A percentile compares a stretch with the other conserved stretches of the same genome.
These are phyloP conservation scores for Saxidomus purpurata DNA, from an alignment of 1,140 invertebrate genomes.

Conservation along the genomic window DNA sequence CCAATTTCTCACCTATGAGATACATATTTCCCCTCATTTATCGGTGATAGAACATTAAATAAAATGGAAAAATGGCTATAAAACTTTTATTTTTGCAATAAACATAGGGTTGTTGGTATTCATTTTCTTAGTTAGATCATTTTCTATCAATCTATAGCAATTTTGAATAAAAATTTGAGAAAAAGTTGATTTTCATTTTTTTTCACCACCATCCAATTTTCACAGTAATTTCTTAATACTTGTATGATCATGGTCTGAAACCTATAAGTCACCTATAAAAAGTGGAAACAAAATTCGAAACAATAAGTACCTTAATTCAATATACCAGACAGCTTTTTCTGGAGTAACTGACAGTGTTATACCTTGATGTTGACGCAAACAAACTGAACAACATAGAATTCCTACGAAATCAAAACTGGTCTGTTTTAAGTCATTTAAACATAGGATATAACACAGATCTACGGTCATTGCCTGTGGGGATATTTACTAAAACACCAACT, in stretches of 20 bases:
- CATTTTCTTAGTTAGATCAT: too few relatives aligned
- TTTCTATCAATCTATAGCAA: too few relatives aligned
- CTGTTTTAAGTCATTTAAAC: slow-evolving; percentile 90
- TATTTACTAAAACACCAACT: slow-evolving; percentile 93
- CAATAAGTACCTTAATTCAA: slow-evolving; percentile 92
- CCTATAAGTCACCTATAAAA: not conserved
- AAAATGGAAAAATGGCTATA: too few relatives aligned
- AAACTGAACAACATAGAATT: slow-evolving; percentile 92
- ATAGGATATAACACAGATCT: slow-evolving; percentile 94
- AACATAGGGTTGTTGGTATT: too few relatives aligned
- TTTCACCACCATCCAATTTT: too few relatives aligned
- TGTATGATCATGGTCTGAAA: too few relatives aligned
- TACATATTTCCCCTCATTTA: too few relatives aligned
- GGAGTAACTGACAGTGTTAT: slow-evolving; percentile 95
- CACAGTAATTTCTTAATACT: too few relatives aligned
- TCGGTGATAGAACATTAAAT: too few relatives aligned
- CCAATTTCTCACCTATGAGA: too few relatives aligned
- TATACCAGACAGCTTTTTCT: slow-evolving; percentile 92
- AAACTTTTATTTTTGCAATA: too few relatives aligned
- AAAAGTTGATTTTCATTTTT: slow-evolving; percentile 62
- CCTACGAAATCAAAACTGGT: slow-evolving; percentile 86
- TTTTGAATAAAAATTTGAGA: slow-evolving; percentile 67
- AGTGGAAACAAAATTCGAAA: not conserved
- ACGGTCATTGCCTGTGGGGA: slow-evolving; percentile 92
- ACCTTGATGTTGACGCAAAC: slow-evolving; percentile 96